Percentiles rank a stretch among this genome's conserved stretches.
These are phyloP conservation scores for Marmota monax DNA, from an alignment of 2,113 vertebrate species.

Conservation along the genomic window DNA sequence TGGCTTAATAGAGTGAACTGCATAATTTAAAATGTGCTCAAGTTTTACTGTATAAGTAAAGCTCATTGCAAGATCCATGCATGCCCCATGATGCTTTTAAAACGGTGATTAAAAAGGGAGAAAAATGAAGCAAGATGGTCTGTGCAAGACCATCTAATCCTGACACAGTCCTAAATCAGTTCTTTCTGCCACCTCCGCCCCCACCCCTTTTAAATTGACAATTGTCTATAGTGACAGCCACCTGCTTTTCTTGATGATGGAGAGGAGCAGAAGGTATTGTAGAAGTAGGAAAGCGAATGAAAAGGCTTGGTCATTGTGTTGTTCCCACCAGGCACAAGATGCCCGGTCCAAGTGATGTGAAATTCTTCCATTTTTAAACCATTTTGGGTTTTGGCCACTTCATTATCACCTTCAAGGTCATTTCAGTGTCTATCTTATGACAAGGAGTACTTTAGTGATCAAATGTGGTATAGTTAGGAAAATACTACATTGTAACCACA, in stretches of 20 bases:
- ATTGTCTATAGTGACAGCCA: neutral
- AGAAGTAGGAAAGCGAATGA: neutral
- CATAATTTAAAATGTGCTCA: conserved; percentile 73
- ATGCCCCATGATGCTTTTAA: neutral
- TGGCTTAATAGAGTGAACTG: conserved; percentile 78
- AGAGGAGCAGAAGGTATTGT: neutral
- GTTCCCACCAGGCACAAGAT: neutral
- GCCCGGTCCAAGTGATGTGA: neutral
- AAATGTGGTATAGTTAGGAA: neutral
- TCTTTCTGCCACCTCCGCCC: neutral
- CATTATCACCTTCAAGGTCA: neutral
- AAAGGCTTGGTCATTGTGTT: neutral
- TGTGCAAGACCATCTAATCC: neutral
- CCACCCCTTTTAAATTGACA: neutral
- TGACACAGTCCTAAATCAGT: neutral
- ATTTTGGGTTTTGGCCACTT: conserved; percentile 1
- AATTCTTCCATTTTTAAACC: neutral
- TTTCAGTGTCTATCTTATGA: conserved; percentile 10
- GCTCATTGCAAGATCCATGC: conserved; percentile 59
- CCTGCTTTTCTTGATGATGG: neutral
- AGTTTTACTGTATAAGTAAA: conserved; percentile 67
- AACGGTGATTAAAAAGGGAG: neutral
- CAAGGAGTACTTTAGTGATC: neutral
- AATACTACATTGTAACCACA: conserved; percentile 21
- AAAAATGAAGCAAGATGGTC: neutral